phyloP scores from a whole-genome alignment of 2,113 vertebrate species.

The Ceyx melanurus region DNA sequence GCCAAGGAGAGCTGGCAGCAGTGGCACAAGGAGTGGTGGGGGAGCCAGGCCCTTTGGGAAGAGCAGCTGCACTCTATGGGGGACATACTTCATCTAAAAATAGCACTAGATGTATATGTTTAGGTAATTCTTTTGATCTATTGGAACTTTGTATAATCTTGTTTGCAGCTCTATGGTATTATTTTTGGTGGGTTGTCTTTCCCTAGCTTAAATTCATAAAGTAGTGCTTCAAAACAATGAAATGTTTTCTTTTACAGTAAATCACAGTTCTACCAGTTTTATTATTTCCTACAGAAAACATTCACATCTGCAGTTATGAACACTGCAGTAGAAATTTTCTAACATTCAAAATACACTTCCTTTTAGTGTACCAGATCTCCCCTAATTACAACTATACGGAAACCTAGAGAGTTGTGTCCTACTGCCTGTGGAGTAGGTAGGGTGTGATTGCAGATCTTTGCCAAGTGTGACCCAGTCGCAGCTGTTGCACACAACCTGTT shows the following conservation, averaged over 20 bases:
- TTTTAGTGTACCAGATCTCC: not conserved
- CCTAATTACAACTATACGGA: not conserved
- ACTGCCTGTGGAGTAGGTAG: not conserved
- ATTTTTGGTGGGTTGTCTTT: not conserved
- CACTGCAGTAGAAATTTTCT: not conserved
- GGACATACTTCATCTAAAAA: not conserved
- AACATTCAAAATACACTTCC: not conserved
- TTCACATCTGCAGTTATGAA: not conserved
- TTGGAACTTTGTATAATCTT: not conserved
- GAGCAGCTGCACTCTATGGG: not conserved
- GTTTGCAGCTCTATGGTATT: not conserved
- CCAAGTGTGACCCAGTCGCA: accelerated
- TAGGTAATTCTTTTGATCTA: not conserved
- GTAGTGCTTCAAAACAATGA: not conserved
- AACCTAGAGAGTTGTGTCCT: not conserved
- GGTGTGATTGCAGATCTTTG: not conserved
- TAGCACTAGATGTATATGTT: not conserved
- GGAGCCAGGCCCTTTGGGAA: not conserved
- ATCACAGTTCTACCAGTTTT: not conserved
- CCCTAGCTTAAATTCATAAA: not conserved
- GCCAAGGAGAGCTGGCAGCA: not conserved
- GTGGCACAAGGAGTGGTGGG: accelerated
- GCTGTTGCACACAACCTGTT: not conserved
- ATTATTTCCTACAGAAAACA: not conserved
- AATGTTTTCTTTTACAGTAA: not conserved